A percentile compares a stretch with the other conserved stretches of the same genome.
Evolutionary conservation across 2,113 vertebrate species (phyloP).

Genomic region (Monopterus albus): DNA sequence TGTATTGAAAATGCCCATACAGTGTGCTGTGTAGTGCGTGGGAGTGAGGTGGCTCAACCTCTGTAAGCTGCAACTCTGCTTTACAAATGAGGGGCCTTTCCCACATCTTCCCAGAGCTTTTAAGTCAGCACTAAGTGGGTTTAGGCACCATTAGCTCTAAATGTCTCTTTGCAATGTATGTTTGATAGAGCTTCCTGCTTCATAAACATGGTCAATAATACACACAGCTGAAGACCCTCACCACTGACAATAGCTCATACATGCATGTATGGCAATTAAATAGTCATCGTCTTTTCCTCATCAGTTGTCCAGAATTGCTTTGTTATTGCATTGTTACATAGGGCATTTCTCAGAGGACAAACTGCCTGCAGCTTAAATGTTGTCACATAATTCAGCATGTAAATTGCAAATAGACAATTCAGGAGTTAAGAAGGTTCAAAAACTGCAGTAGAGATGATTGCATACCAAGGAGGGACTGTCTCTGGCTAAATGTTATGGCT

Average conservation of each 20-base stretch:
- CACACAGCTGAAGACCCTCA: not conserved
- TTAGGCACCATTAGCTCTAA: constrained; percentile 53
- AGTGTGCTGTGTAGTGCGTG: constrained; percentile 42
- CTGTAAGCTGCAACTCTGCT: constrained; percentile 25
- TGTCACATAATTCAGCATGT: constrained; percentile 8
- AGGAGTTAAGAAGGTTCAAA: not conserved
- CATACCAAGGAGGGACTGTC: not conserved
- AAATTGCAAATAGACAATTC: not conserved
- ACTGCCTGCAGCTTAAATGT: not conserved
- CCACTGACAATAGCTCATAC: constrained; percentile 9
- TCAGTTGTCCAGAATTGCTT: constrained; percentile 29
- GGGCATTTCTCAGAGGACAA: constrained; percentile 7
- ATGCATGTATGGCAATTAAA: constrained; percentile 25
- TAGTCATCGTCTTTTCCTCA: constrained; percentile 9
- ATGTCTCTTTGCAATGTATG: constrained; percentile 31
- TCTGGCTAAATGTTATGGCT: not conserved
- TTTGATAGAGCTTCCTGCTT: constrained; percentile 8
- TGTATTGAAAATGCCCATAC: constrained; percentile 25
- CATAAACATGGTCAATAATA: constrained; percentile 6
- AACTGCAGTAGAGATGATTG: not conserved
- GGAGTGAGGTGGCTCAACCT: constrained; percentile 38
- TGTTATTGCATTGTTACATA: constrained; percentile 1
- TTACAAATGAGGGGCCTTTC: constrained; percentile 50
- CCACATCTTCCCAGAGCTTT: constrained; percentile 54
- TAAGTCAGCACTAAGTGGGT: constrained; percentile 46